Conservation (phyloP, 1,140 invertebrate genomes). For the Drosophila persimilis region DNA sequence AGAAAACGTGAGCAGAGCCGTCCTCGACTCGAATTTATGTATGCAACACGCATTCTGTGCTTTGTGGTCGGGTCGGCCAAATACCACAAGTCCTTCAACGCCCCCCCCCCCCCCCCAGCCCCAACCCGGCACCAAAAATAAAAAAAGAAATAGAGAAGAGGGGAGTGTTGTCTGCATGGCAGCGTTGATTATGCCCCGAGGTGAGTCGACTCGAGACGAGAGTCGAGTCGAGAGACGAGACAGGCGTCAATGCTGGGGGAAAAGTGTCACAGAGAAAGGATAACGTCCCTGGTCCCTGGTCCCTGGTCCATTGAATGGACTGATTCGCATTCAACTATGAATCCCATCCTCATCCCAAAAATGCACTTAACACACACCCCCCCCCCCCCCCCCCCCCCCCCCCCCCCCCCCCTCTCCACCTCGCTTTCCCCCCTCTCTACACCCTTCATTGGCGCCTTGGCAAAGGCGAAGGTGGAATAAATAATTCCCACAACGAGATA, state of each 20-base stretch:
- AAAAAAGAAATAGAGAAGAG: neutral
- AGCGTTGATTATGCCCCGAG: conserved; percentile 40
- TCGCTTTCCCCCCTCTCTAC: too few species aligned
- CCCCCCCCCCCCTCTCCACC: too few species aligned
- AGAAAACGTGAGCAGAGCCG: conserved; percentile 32
- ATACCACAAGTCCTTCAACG: conserved; percentile 32
- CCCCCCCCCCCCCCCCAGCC: neutral
- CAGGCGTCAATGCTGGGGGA: conserved; percentile 14
- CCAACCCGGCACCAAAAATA: neutral
- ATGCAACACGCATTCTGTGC: conserved; percentile 55
- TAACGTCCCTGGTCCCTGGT: too few species aligned
- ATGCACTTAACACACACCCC: too few species aligned
- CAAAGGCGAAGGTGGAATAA: too few species aligned
- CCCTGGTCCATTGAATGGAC: too few species aligned
- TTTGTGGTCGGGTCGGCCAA: conserved; percentile 32
- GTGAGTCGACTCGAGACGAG: conserved; percentile 1
- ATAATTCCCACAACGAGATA: too few species aligned
- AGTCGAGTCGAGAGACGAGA: conserved; percentile 1
- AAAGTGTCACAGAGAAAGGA: conserved; percentile 13
- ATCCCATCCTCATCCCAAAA: too few species aligned
- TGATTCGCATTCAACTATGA: too few species aligned
- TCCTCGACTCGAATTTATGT: conserved; percentile 45
- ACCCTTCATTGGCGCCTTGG: too few species aligned
- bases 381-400: too few species aligned
- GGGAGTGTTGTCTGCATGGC: conserved; percentile 7